Evolutionary conservation across 1,140 invertebrate genomes (phyloP).

Genomic region (Rhyzopertha dominica): DNA sequence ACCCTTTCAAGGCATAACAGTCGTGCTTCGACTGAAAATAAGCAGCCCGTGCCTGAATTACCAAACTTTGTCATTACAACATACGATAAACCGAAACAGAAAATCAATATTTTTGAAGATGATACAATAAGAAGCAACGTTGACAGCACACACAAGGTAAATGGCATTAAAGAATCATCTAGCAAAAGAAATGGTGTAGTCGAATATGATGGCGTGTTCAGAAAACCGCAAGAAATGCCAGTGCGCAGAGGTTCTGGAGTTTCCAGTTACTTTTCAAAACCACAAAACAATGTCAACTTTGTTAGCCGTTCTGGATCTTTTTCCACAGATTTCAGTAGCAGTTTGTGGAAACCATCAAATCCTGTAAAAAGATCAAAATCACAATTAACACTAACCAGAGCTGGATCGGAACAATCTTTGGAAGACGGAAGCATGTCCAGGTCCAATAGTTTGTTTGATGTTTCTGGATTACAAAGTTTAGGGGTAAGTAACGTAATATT

Average conservation of each 20-base stretch:
- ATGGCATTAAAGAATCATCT: too few species aligned
- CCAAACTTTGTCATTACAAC: constrained; percentile 45
- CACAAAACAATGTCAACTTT: too few species aligned
- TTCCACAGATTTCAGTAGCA: constrained; percentile 24
- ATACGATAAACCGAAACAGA: constrained; percentile 42
- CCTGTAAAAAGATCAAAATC: constrained; percentile 44
- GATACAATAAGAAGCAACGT: constrained; percentile 42
- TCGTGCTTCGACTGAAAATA: neutral
- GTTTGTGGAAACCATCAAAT: constrained; percentile 25
- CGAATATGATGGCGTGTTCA: constrained; percentile 16
- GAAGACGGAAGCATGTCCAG: constrained; percentile 21
- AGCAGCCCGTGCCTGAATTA: constrained; percentile 22
- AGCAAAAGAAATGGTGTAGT: too few species aligned
- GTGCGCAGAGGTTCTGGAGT: too few species aligned
- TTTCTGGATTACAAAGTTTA: constrained; percentile 44
- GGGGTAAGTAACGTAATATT: constrained; percentile 34
- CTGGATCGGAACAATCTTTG: constrained; percentile 18
- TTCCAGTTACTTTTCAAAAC: too few species aligned
- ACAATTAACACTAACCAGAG: constrained; percentile 35
- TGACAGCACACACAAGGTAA: constrained; percentile 9
- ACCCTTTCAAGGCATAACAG: neutral
- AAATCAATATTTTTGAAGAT: constrained; percentile 45
- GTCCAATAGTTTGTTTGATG: constrained; percentile 41
- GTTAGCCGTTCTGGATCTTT: constrained; percentile 43
- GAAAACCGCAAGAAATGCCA: constrained; percentile 23